phyloP scores from a whole-genome alignment of 2,888 invertebrate genomes.

The Malachius bipustulatus region DNA sequence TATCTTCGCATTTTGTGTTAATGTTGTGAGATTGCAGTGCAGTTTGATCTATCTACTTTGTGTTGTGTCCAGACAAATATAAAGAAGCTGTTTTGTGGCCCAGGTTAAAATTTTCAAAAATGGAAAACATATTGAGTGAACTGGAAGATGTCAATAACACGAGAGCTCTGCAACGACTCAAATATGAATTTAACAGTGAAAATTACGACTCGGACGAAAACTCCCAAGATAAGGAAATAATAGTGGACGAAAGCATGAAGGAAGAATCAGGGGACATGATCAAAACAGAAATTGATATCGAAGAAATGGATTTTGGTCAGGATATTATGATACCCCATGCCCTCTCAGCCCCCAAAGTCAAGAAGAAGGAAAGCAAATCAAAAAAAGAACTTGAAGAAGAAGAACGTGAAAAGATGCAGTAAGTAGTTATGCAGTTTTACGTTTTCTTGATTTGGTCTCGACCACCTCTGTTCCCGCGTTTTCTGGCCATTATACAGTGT shows the following conservation, averaged over 20 bases:
- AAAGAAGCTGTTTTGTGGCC: too few species aligned
- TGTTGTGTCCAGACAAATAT: neutral
- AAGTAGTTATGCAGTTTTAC: too few species aligned
- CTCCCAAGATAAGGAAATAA: slow-evolving; percentile 26
- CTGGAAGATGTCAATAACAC: slow-evolving; percentile 17
- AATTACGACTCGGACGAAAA: slow-evolving; percentile 32
- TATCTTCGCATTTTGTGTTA: too few species aligned
- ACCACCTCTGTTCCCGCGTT: too few species aligned
- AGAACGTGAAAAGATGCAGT: slow-evolving; percentile 95
- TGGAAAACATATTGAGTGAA: slow-evolving; percentile 24
- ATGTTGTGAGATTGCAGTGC: too few species aligned
- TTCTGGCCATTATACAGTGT: too few species aligned
- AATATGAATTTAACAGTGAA: slow-evolving; percentile 27
- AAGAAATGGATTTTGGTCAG: slow-evolving; percentile 24
- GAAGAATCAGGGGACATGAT: slow-evolving; percentile 14
- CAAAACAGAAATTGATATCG: slow-evolving; percentile 20
- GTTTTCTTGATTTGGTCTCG: too few species aligned
- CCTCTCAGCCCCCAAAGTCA: slow-evolving; percentile 27
- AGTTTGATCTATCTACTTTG: too few species aligned
- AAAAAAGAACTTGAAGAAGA: slow-evolving; percentile 85
- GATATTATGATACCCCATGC: slow-evolving; percentile 32
- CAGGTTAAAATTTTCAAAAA: slow-evolving; percentile 18
- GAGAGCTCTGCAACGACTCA: slow-evolving; percentile 27
- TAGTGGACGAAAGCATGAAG: slow-evolving; percentile 11
- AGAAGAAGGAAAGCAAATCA: slow-evolving; percentile 58